These are phyloP conservation scores for Dipodomys ordii DNA, from an alignment of 2,113 vertebrate genomes.

Conservation along the genomic window DNA sequence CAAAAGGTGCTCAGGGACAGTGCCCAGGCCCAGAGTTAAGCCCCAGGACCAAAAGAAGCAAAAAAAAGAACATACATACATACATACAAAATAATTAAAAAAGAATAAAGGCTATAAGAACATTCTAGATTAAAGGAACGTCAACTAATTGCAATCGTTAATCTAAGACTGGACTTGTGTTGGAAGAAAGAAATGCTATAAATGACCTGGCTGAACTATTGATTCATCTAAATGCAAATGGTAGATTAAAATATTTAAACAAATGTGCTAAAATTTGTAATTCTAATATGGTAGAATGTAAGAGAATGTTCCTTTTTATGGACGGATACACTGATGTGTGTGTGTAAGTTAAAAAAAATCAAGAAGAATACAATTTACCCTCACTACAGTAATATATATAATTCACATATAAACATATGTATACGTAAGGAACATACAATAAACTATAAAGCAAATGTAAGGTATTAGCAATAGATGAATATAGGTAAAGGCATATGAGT, in stretches of 20 bases:
- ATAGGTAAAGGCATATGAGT: background rate
- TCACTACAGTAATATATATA: background rate
- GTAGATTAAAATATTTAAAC: background rate
- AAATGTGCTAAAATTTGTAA: slow-evolving; percentile 40
- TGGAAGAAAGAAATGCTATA: background rate
- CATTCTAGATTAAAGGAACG: slow-evolving; percentile 26
- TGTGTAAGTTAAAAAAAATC: background rate
- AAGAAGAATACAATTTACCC: background rate
- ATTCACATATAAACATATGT: background rate
- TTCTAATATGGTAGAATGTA: background rate
- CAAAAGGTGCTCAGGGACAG: too few species aligned
- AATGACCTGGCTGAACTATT: background rate
- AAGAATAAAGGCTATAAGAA: background rate
- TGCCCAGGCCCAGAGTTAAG: too few species aligned
- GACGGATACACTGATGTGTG: slow-evolving; percentile 3
- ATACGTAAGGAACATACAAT: background rate
- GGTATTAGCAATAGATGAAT: slow-evolving; percentile 41
- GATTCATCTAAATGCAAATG: slow-evolving; percentile 25
- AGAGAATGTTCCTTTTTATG: slow-evolving; percentile 14
- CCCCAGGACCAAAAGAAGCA: too few species aligned
- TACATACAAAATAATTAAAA: background rate
- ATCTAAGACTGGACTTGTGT: background rate
- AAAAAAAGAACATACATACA: too few species aligned
- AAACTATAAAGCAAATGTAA: slow-evolving; percentile 38
- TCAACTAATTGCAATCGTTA: background rate